Conservation (phyloP, 1,140 invertebrate genomes). For the Drosophila insularis region DNA sequence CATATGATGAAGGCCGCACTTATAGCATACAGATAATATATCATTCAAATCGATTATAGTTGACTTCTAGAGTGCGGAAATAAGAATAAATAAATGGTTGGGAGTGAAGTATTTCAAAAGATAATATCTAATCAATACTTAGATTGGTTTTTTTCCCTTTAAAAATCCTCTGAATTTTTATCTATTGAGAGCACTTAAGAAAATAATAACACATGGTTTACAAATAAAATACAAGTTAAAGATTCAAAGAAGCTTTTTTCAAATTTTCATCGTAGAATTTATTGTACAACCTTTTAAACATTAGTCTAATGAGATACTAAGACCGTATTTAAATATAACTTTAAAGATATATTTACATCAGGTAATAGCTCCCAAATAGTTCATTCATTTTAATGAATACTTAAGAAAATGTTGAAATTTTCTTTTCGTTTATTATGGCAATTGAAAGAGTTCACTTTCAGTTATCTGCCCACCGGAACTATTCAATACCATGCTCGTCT, state of each 20-base stretch:
- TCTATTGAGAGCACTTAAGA: too few species aligned
- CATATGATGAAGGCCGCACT: neutral
- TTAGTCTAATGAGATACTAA: too few species aligned
- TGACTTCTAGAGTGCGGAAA: neutral
- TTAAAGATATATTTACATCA: neutral
- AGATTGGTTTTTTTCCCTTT: too few species aligned
- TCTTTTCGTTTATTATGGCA: neutral
- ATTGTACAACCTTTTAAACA: too few species aligned
- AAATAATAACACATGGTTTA: too few species aligned
- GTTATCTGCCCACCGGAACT: neutral
- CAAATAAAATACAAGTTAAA: too few species aligned
- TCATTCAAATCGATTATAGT: neutral
- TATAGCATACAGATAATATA: neutral
- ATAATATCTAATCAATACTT: too few species aligned
- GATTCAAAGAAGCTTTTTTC: too few species aligned
- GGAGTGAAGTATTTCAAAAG: too few species aligned
- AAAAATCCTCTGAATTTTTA: too few species aligned
- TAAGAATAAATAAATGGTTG: neutral
- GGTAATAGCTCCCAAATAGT: neutral
- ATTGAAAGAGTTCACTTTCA: neutral
- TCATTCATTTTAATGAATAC: neutral
- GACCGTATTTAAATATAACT: too few species aligned
- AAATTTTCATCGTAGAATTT: too few species aligned
- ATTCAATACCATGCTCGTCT: neutral
- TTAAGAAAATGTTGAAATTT: neutral